phyloP scores from a whole-genome alignment of 2,113 vertebrate species.

The Nesoenas mayeri region DNA sequence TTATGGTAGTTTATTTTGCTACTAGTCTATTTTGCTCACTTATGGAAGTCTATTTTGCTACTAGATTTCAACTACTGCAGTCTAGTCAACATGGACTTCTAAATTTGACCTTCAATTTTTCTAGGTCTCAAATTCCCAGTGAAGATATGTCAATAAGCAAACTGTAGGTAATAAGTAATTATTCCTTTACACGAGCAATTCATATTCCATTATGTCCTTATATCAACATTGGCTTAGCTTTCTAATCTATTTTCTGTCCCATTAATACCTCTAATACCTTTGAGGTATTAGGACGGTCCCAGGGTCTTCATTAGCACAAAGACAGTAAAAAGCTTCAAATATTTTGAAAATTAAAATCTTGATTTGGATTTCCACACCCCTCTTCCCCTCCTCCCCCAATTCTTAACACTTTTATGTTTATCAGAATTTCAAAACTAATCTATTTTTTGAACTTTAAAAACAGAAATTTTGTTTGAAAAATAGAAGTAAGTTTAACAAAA shows the following conservation, averaged over 20 bases:
- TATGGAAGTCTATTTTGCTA: not conserved
- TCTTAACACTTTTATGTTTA: not conserved
- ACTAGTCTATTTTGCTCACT: too few species aligned
- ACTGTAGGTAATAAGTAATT: not conserved
- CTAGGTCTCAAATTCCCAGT: not conserved
- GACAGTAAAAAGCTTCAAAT: not conserved
- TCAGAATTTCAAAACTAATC: not conserved
- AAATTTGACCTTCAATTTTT: not conserved
- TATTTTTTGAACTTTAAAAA: not conserved
- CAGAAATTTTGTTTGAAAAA: not conserved
- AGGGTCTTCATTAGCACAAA: not conserved
- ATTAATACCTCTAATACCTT: not conserved
- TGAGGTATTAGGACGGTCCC: not conserved
- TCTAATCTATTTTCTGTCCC: not conserved
- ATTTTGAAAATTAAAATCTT: not conserved
- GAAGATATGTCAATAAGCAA: not conserved
- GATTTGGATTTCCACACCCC: not conserved
- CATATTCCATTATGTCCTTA: not conserved
- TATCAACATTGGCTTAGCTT: not conserved
- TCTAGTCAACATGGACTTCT: not conserved
- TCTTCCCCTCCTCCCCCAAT: not conserved
- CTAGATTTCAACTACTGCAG: not conserved
- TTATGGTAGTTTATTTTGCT: too few species aligned
- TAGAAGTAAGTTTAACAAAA: not conserved
- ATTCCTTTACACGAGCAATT: not conserved